Evolutionary conservation across 2,888 invertebrate genomes (phyloP), one percentile per base, ranked within the genome.

Genomic region (Cheilosia urbana): DNA sequence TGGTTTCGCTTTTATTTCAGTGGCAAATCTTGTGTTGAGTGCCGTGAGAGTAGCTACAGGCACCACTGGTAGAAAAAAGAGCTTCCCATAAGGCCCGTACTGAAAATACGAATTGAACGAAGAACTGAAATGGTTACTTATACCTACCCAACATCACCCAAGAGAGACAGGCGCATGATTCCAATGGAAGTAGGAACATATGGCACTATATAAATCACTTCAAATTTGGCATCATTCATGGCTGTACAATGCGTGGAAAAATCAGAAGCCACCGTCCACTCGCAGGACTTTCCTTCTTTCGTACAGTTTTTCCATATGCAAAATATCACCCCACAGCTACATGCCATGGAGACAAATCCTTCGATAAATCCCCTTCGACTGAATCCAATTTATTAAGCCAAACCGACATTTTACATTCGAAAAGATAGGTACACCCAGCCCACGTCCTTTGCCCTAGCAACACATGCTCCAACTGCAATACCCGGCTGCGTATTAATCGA

Each of bases 351-450:
- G 45, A 47, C 47, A 55, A 55, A 69, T 63, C 51, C 62, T 47
- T 66, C 71, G 9, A 69, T 65, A 73, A 73, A 73, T 79, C 42
- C 45, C 60, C 60, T 66, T 84, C 75, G 84, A 79, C 71, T 75
- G 27, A 60, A 65, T 65, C 69, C 84, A 60, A 84, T 84, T 80
- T 84, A 84, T 84, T 84, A 45, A 84, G 66, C 69, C 58, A 45
- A 19, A 40, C 21, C 55, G 62, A 76, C 65, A 75, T 65, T 79
- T 75, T 75, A 83, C 83, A 84, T 73, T 45, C 63, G 63, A 49
- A 11, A 24, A 45, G 9, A 58, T 34, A 55, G n/a, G 21, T 34
- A 45, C n/a, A 51, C 34, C 13, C 72, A 9, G 65, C 79, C 84
- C 69, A 84, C 84, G 76, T 76, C 71, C 69, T 69, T 71, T 55